Conservation (phyloP, 2,113 vertebrate genomes). For the Megaceryle torquata region DNA sequence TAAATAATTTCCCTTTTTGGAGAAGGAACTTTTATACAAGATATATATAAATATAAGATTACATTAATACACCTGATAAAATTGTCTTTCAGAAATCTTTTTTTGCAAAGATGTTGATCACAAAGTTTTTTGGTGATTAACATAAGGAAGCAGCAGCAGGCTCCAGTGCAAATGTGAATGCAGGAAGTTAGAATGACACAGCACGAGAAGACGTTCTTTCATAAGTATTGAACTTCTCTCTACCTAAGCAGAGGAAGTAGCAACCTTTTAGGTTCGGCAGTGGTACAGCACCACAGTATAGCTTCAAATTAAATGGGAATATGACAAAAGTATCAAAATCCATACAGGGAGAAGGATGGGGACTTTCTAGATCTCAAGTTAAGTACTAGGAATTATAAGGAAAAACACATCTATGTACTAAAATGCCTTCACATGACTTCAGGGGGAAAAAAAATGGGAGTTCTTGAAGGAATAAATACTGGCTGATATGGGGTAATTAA, state of each 20-base stretch:
- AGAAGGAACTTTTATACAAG: not conserved
- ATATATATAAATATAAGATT: not conserved
- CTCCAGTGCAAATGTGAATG: not conserved
- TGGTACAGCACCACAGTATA: not conserved
- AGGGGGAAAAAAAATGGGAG: not conserved
- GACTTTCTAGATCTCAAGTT: not conserved
- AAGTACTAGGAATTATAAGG: not conserved
- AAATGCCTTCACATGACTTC: not conserved
- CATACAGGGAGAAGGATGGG: not conserved
- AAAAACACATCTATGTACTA: not conserved
- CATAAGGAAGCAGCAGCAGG: not conserved
- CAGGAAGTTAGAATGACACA: not conserved
- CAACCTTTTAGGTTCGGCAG: not conserved
- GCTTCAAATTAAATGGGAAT: not conserved
- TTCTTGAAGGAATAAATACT: not conserved
- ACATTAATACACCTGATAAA: not conserved
- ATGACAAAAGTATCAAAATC: not conserved
- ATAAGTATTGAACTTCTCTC: not conserved
- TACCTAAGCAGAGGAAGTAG: not conserved
- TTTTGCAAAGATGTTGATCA: not conserved
- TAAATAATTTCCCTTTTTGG: not conserved
- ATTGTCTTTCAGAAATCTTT: not conserved
- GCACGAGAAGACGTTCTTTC: not conserved
- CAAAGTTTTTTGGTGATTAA: not conserved
- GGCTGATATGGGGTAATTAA: not conserved